Evolutionary conservation across 2,113 vertebrate genomes (phyloP).

Genomic region (Phasianus colchicus): DNA sequence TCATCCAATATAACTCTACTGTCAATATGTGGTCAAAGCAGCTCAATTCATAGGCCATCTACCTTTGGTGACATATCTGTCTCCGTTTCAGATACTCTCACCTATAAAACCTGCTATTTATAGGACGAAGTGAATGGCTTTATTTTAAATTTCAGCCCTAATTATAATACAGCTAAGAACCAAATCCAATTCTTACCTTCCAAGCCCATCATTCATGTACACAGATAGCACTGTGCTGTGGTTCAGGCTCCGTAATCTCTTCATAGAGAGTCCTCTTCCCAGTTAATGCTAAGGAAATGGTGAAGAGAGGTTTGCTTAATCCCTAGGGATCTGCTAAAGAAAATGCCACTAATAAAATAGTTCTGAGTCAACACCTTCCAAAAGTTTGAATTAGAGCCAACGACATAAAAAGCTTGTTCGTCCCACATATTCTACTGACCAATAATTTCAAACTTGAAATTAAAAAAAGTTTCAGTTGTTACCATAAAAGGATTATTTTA

Average conservation of each 20-base stretch:
- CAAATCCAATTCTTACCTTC: not conserved
- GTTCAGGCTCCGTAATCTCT: not conserved
- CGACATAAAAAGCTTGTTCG: not conserved
- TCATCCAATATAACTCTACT: not conserved
- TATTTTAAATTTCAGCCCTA: not conserved
- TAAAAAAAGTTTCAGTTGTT: fast-evolving
- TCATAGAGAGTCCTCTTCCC: not conserved
- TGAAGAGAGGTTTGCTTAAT: not conserved
- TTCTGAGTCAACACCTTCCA: not conserved
- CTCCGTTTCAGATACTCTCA: not conserved
- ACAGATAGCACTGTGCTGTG: fast-evolving
- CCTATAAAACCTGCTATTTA: not conserved
- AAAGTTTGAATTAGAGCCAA: not conserved
- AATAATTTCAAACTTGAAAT: not conserved
- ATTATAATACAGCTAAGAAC: not conserved
- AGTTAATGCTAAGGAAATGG: not conserved
- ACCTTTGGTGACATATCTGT: not conserved
- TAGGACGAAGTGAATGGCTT: not conserved
- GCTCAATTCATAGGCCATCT: not conserved
- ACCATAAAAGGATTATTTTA: fast-evolving
- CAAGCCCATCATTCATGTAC: not conserved
- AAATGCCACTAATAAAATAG: not conserved
- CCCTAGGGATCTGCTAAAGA: not conserved
- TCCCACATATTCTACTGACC: fast-evolving
- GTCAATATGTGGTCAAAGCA: not conserved